phyloP scores from a whole-genome alignment of 1,140 invertebrate genomes.

The Macrobrachium rosenbergii region DNA sequence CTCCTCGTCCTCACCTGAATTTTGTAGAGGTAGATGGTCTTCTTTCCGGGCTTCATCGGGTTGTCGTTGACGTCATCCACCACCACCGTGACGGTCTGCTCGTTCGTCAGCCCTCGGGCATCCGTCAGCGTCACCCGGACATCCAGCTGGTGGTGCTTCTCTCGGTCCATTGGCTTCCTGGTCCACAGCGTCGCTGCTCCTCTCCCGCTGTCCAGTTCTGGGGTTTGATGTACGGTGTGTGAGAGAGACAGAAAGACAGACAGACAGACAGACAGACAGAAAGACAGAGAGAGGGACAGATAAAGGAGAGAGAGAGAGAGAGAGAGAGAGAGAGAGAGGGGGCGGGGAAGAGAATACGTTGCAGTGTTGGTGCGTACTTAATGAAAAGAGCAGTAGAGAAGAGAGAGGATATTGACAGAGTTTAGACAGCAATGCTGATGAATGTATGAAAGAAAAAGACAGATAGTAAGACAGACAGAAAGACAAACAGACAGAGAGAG shows the following conservation, averaged over 20 bases:
- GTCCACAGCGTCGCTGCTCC: conserved; percentile 11
- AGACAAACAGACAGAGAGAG: not conserved
- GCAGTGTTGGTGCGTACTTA: too few relatives aligned
- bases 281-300: too few relatives aligned
- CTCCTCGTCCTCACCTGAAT: conserved; percentile 17
- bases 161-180: not conserved
- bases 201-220: conserved; percentile 20
- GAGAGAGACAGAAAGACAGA: not conserved
- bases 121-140: conserved; percentile 1
- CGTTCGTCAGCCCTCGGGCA: not conserved
- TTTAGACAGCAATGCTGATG: too few relatives aligned
- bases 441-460: too few relatives aligned
- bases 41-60: conserved; percentile 8
- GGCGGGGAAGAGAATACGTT: too few relatives aligned
- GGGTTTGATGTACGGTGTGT: not conserved
- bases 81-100: not conserved
- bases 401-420: too few relatives aligned
- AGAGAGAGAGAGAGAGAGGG: too few relatives aligned
- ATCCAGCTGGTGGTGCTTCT: not conserved
- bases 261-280: not conserved
- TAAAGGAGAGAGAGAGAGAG: too few relatives aligned
- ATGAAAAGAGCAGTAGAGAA: too few relatives aligned
- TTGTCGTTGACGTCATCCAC: conserved; percentile 32
- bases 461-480: too few relatives aligned
- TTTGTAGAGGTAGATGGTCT: conserved; percentile 15